These are phyloP conservation scores for Spisula solida DNA, from an alignment of 2,888 invertebrate species.

Conservation along the genomic window DNA sequence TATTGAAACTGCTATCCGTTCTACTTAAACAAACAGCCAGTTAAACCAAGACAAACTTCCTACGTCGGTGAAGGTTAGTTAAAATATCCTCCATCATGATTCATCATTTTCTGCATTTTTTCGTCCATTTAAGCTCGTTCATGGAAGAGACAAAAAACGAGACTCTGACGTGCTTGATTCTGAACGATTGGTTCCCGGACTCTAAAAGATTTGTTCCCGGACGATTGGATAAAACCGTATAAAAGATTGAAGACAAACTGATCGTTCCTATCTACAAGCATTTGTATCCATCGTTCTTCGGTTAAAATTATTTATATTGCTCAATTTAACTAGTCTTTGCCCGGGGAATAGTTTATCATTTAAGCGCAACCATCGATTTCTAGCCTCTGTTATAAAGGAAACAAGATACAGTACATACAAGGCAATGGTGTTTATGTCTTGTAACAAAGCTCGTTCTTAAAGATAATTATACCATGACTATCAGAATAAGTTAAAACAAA, in stretches of 20 bases:
- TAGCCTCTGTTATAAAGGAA: too few species aligned
- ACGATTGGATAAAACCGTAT: background rate
- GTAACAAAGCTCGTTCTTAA: too few species aligned
- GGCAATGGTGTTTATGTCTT: too few species aligned
- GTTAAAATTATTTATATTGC: background rate
- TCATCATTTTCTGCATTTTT: background rate
- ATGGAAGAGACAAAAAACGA: background rate
- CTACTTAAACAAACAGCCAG: too few species aligned
- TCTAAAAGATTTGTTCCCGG: too few species aligned
- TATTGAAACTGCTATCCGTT: too few species aligned
- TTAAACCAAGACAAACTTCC: too few species aligned
- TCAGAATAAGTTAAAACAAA: too few species aligned
- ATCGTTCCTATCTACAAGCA: background rate
- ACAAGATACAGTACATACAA: too few species aligned
- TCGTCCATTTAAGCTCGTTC: background rate
- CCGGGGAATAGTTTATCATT: background rate
- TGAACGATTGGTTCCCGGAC: background rate
- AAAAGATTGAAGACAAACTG: background rate
- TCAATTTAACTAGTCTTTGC: background rate
- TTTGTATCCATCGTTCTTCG: background rate
- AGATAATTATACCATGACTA: too few species aligned
- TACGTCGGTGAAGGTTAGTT: too few species aligned
- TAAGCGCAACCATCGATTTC: background rate
- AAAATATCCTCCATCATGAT: too few species aligned
- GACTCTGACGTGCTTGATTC: background rate